Evolutionary conservation across 2,113 vertebrate genomes (phyloP), one percentile per base, ranked within the genome.

Genomic region (Paratilapia polleni): DNA sequence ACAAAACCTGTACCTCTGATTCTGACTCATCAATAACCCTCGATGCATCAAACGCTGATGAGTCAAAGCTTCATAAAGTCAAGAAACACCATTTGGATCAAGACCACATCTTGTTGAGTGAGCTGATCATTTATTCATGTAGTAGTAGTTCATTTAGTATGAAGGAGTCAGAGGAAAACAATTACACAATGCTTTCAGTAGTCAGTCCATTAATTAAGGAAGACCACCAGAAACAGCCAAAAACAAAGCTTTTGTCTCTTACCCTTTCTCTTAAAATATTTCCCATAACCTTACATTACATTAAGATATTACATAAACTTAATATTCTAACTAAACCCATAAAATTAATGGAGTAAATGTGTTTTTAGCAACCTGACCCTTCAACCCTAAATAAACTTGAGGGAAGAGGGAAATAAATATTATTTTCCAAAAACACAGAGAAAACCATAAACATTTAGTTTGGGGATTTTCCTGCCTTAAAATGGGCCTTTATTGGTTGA

Each of bases 91-190:
- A 9, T 15, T 4, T 74, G 61, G 84, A 88, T 36, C 88, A 62
- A 54, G 85, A 78, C 24, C 86, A 79, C 26, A 86, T 34, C 66
- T 57, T 76, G 57, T 82, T 14, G 63, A 86, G 93, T 94, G 85
- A 94, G 93, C 36, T 1, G 19, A 28, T 64, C 12, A 56, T 60
- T 26, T 62, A 54, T 41, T 41, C 11, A 60, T 47, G 4, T n/a
- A n/a, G n/a, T n/a, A n/a, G n/a, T n/a, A n/a, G n/a, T n/a, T n/a
- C n/a, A 70, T 73, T n/a, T 28, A 54, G 68, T 1, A 54, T 54
- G 47, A 34, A 34, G 17, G 15, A 52, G 49, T 73, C 31, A 20
- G 1, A n/a, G 20, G 7, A 6, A 17, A 49, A 52, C 8, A 1
- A 5, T 47, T 26, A 68, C 17, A 52, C 1, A 73, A 8, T 73